Conservation (phyloP, 2,888 invertebrate species). For the Hypomecis punctinalis region DNA sequence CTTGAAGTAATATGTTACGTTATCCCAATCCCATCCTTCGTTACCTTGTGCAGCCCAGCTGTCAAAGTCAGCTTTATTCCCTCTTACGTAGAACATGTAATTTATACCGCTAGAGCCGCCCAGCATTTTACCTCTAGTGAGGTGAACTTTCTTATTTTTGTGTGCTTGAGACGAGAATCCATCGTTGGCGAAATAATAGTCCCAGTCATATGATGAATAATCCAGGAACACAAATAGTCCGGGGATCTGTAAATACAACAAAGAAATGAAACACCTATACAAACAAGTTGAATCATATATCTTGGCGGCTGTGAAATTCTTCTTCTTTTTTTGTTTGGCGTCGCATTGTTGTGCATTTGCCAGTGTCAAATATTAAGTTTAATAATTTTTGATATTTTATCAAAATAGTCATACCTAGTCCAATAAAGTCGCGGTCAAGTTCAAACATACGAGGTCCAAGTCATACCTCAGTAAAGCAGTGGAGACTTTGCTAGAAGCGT, state of each 20-base stretch:
- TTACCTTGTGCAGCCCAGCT: constrained; percentile 84
- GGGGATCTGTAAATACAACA: constrained; percentile 46
- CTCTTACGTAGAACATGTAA: constrained; percentile 87
- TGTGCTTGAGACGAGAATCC: constrained; percentile 46
- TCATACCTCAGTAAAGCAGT: no score
- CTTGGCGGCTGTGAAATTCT: no score
- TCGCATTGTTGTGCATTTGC: no score
- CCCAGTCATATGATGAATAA: constrained; percentile 45
- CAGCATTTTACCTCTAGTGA: constrained; percentile 86
- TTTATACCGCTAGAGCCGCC: constrained; percentile 88
- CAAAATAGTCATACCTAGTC: no score
- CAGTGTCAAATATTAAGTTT: no score
- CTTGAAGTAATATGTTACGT: constrained; percentile 51
- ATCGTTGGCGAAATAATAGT: constrained; percentile 45
- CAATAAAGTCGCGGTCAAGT: no score
- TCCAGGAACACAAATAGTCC: constrained; percentile 46
- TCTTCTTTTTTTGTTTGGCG: no score
- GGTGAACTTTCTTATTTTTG: constrained; percentile 40
- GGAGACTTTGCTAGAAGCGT: no score
- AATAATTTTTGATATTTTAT: no score
- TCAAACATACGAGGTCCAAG: no score
- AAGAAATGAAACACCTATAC: no score
- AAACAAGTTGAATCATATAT: no score
- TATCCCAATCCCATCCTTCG: constrained; percentile 58
- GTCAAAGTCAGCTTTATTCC: constrained; percentile 86